phyloP scores from a whole-genome alignment of 2,113 vertebrate species.

The Pao palembangensis region DNA sequence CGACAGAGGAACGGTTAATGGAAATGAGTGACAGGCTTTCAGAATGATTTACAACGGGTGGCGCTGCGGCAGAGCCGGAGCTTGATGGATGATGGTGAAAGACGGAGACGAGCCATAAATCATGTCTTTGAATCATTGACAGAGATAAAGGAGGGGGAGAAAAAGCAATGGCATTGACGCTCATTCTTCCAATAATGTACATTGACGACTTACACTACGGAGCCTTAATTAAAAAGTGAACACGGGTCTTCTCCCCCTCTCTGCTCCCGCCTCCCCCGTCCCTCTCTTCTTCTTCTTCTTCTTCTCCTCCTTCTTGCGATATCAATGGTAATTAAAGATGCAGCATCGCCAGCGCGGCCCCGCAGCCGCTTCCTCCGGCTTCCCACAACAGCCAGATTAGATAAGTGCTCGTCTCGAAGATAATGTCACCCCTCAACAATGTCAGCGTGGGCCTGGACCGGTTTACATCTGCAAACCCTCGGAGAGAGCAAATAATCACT shows the following conservation, averaged over 20 bases:
- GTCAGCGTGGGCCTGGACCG: slow-evolving; percentile 49
- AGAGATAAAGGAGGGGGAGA: slow-evolving; percentile 99
- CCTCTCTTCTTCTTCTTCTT: slow-evolving; percentile 44
- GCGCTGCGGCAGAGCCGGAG: slow-evolving; percentile 92
- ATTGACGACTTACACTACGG: slow-evolving; percentile 99
- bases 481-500: neutral
- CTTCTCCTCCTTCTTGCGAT: slow-evolving; percentile 46
- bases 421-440: slow-evolving; percentile 70
- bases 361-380: slow-evolving; percentile 65
- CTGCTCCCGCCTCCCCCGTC: slow-evolving; percentile 35
- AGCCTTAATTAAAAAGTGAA: slow-evolving; percentile 99
- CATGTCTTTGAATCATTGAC: slow-evolving; percentile 99
- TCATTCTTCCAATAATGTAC: slow-evolving; percentile 99
- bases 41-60: slow-evolving; percentile 99
- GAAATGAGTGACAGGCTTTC: slow-evolving; percentile 99
- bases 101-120: slow-evolving; percentile 99
- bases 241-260: slow-evolving; percentile 64
- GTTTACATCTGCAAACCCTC: slow-evolving; percentile 63
- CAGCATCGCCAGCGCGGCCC: slow-evolving; percentile 59
- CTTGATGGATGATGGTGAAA: slow-evolving; percentile 99
- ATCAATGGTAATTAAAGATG: slow-evolving; percentile 82
- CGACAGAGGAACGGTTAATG: slow-evolving; percentile 90
- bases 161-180: slow-evolving; percentile 98
- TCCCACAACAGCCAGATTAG: slow-evolving; percentile 72
- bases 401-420: slow-evolving; percentile 69